Conservation (phyloP, 2,888 invertebrate species). For the Melanotus villosus region DNA sequence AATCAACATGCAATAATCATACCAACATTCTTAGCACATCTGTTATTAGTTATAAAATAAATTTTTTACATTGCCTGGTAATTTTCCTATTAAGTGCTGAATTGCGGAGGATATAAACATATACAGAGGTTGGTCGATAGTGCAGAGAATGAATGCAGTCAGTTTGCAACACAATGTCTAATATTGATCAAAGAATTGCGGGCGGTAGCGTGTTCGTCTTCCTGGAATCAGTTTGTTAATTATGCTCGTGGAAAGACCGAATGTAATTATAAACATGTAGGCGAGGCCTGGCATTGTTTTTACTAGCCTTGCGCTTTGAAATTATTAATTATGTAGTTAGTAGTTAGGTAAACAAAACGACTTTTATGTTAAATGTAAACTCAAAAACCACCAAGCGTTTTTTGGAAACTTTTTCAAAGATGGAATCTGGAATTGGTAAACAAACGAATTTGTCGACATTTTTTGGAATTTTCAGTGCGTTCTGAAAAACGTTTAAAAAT, state of each 20-base stretch:
- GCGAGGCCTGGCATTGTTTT: constrained; percentile 8
- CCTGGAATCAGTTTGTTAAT: constrained; percentile 3
- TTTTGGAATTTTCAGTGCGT: no score
- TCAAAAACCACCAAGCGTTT: not conserved
- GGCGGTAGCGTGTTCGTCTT: not conserved
- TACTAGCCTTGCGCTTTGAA: constrained; percentile 27
- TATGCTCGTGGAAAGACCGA: constrained; percentile 4
- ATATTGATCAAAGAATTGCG: constrained; percentile 10
- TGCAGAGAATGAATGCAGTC: constrained; percentile 1
- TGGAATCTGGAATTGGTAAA: not conserved
- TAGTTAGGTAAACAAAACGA: no score
- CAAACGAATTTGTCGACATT: no score
- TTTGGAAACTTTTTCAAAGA: not conserved
- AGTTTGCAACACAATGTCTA: constrained; percentile 1
- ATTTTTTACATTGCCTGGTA: no score
- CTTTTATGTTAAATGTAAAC: constrained; percentile 9
- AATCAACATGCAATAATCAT: no score
- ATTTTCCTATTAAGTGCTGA: no score
- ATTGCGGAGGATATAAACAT: no score
- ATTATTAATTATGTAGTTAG: constrained; percentile 18
- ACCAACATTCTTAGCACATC: no score
- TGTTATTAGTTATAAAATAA: no score
- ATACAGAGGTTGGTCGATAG: not conserved
- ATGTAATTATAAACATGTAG: constrained; percentile 26
- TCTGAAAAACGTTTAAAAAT: no score